A percentile compares a stretch with the other conserved stretches of the same genome.
These are phyloP conservation scores for Corythornis vintsioides DNA, from an alignment of 2,113 vertebrate genomes.

Conservation along the genomic window DNA sequence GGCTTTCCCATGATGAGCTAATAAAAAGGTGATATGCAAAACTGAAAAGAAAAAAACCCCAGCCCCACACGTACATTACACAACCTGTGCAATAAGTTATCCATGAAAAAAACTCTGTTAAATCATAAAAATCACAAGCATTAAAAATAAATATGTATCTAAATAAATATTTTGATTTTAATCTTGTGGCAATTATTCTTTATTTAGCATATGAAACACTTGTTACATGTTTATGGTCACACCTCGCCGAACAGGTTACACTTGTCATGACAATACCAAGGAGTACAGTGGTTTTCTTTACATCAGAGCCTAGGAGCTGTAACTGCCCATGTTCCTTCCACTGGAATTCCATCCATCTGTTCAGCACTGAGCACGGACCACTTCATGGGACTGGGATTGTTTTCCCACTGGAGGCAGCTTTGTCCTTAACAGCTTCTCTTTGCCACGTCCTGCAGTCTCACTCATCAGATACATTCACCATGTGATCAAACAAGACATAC, in stretches of 20 bases:
- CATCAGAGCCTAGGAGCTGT: conserved; percentile 5
- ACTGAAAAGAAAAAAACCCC: neutral
- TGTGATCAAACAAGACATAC: conserved; percentile 70
- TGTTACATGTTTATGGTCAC: conserved; percentile 68
- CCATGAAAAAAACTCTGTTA: conserved; percentile 45
- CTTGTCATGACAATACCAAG: conserved; percentile 68
- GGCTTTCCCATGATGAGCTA: conserved; percentile 39
- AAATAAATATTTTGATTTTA: conserved; percentile 73
- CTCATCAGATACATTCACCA: conserved; percentile 7
- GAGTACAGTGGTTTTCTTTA: conserved; percentile 62
- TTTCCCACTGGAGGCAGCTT: neutral
- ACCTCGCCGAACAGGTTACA: conserved; percentile 58
- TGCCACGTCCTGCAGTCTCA: neutral
- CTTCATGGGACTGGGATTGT: conserved; percentile 12
- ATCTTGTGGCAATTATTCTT: conserved; percentile 70
- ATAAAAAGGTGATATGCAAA: conserved; percentile 22
- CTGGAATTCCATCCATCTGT: conserved; percentile 41
- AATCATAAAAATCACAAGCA: conserved; percentile 64
- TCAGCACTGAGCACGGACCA: neutral
- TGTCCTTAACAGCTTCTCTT: neutral
- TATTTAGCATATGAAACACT: conserved; percentile 67
- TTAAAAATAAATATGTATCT: conserved; percentile 64
- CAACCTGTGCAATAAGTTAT: conserved; percentile 46
- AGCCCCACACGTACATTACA: conserved; percentile 34
- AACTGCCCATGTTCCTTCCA: neutral